Evolutionary conservation across 92 coral and sea anemone species (phyloP).

Genomic region (Hydrozoanthus gracilis): DNA sequence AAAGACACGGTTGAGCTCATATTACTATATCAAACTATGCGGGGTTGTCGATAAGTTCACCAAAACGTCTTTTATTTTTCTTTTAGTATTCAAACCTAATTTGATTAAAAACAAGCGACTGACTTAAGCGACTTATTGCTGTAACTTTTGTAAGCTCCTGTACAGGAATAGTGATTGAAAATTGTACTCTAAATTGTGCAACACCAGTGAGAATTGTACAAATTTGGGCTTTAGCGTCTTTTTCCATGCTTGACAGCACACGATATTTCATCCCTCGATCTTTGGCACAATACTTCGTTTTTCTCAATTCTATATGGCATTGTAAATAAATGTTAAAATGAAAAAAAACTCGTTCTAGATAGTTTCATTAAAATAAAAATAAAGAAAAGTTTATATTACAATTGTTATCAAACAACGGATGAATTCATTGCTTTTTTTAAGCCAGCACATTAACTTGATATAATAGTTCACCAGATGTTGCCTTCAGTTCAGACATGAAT

Average conservation of each 20-base stretch:
- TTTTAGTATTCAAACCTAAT: background rate
- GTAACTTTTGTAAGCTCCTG: background rate
- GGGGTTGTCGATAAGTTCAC: background rate
- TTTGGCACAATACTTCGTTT: background rate
- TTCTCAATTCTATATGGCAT: constrained; percentile 1
- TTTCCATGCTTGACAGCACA: constrained; percentile 75
- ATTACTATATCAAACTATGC: background rate
- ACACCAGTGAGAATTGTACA: background rate
- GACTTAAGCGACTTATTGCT: background rate
- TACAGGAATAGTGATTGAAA: background rate
- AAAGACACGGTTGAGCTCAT: background rate
- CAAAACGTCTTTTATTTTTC: background rate
- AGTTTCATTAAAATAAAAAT: background rate
- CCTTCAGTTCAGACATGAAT: too few species aligned
- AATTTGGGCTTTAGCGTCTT: constrained; percentile 60
- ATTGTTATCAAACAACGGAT: background rate
- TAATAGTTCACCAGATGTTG: too few species aligned
- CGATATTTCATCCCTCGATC: constrained; percentile 12
- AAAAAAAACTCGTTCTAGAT: background rate
- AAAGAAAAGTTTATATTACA: background rate
- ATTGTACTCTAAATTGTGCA: constrained; percentile 20
- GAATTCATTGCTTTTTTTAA: background rate
- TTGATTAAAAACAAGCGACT: background rate
- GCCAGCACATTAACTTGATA: background rate
- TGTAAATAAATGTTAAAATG: background rate